phyloP scores from a whole-genome alignment of 2,888 invertebrate species.

The Parapristionchus giblindavisi region DNA sequence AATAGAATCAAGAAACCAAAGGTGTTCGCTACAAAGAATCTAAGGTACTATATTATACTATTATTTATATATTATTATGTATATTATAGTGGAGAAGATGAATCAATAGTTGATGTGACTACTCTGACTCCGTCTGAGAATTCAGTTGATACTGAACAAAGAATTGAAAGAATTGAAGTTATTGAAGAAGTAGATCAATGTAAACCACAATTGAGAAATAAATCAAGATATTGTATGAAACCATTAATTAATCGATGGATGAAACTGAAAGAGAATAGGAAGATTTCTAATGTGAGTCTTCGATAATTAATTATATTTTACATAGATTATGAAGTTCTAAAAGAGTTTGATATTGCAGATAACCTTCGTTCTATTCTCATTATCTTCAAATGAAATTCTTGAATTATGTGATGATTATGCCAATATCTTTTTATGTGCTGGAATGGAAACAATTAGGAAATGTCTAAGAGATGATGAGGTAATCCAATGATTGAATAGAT shows the following conservation, averaged over 20 bases:
- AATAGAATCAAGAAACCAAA: slow-evolving; percentile 13
- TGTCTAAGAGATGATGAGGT: slow-evolving; percentile 11
- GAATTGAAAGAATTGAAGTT: background rate
- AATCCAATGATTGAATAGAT: no score
- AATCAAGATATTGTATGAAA: slow-evolving; percentile 13
- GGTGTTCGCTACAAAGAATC: slow-evolving; percentile 27
- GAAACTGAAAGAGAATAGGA: slow-evolving; percentile 12
- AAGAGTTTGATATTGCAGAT: background rate
- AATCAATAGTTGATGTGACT: background rate
- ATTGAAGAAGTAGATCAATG: background rate
- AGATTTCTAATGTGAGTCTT: slow-evolving; percentile 1
- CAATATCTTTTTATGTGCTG: slow-evolving; percentile 34
- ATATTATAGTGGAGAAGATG: slow-evolving; percentile 7
- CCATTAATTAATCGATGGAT: slow-evolving; percentile 26
- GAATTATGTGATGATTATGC: slow-evolving; percentile 36
- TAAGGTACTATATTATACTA: background rate
- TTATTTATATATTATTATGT: background rate
- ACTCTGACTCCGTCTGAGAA: background rate
- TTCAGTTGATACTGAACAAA: background rate
- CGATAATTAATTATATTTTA: background rate
- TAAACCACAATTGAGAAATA: background rate
- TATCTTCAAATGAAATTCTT: slow-evolving; percentile 28
- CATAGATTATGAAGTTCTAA: background rate
- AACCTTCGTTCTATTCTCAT: slow-evolving; percentile 29
- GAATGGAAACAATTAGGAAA: slow-evolving; percentile 18